These are phyloP conservation scores for Peromyscus aztecus DNA, from an alignment of 2,797 vertebrate genomes.

Conservation along the genomic window DNA sequence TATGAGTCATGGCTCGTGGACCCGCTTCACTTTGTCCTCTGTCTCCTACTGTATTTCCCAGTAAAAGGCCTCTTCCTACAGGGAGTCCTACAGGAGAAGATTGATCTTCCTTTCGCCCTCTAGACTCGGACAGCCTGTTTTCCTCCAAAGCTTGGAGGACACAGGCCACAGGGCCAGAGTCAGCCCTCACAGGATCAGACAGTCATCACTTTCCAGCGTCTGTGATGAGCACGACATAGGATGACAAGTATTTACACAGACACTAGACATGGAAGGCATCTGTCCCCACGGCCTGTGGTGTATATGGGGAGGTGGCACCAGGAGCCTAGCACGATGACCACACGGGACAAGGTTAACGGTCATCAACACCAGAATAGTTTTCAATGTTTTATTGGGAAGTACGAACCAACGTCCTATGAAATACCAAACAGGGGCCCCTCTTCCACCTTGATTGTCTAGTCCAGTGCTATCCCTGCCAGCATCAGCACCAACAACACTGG, in stretches of 20 bases:
- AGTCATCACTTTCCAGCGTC: conserved; percentile 63
- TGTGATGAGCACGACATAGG: conserved; percentile 28
- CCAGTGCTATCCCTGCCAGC: conserved; percentile 71
- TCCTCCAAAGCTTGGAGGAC: conserved; percentile 34
- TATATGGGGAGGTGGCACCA: conserved; percentile 61
- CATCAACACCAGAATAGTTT: not conserved
- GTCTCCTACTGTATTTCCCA: conserved; percentile 80
- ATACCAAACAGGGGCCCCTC: not conserved
- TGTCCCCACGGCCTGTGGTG: conserved; percentile 53
- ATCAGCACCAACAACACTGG: conserved; percentile 55
- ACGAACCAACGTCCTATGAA: not conserved
- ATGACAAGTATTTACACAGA: conserved; percentile 65
- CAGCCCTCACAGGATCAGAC: not conserved
- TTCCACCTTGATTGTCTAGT: not conserved
- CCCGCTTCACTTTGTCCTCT: conserved; percentile 72
- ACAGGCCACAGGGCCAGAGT: not conserved
- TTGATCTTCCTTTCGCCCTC: conserved; percentile 76
- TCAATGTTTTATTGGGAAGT: not conserved
- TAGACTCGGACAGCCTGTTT: conserved; percentile 41
- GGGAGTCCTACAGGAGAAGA: conserved; percentile 76
- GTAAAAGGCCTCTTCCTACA: conserved; percentile 79
- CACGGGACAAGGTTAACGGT: not conserved
- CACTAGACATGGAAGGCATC: not conserved
- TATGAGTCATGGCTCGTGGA: conserved; percentile 76
- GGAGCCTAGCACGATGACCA: conserved; percentile 36